phyloP scores from a whole-genome alignment of 1,140 invertebrate genomes.

The Megalonaias nervosa region DNA sequence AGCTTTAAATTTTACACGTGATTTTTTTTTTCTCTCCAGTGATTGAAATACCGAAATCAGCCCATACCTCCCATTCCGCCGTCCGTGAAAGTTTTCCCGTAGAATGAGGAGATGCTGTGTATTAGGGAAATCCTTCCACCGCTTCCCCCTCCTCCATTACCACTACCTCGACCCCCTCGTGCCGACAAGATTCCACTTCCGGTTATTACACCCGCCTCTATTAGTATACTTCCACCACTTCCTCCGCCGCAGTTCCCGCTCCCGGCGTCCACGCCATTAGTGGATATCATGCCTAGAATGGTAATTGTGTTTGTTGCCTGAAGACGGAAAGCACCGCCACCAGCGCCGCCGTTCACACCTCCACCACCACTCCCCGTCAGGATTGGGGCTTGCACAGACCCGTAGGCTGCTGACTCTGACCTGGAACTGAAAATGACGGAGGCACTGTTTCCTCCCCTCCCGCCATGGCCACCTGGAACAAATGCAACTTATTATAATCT shows the following conservation, averaged over 20 bases:
- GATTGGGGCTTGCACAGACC: conserved; percentile 4
- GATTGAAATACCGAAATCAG: not conserved
- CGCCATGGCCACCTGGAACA: conserved; percentile 23
- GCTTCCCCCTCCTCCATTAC: conserved; percentile 24
- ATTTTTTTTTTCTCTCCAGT: not conserved
- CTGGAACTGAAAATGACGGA: conserved; percentile 7
- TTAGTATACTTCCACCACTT: conserved; percentile 21
- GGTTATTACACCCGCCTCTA: conserved; percentile 1
- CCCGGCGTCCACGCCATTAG: conserved; percentile 12
- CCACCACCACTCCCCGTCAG: conserved; percentile 24
- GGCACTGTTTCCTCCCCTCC: conserved; percentile 26
- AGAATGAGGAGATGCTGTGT: conserved; percentile 2
- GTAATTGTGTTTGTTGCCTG: not conserved
- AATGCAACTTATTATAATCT: not conserved
- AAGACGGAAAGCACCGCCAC: conserved; percentile 22
- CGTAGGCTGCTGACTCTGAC: conserved; percentile 15
- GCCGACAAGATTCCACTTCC: conserved; percentile 15
- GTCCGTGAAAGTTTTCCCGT: conserved; percentile 18
- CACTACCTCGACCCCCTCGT: conserved; percentile 22
- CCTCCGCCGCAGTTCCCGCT: conserved; percentile 14
- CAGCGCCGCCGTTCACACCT: conserved; percentile 4
- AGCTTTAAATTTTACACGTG: not conserved
- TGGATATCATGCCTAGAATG: conserved; percentile 23
- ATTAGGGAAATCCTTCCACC: conserved; percentile 21
- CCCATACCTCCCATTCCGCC: conserved; percentile 25